These are phyloP conservation scores for Malurus alboscapulatus DNA, from an alignment of 2,113 vertebrate genomes.

Conservation along the genomic window DNA sequence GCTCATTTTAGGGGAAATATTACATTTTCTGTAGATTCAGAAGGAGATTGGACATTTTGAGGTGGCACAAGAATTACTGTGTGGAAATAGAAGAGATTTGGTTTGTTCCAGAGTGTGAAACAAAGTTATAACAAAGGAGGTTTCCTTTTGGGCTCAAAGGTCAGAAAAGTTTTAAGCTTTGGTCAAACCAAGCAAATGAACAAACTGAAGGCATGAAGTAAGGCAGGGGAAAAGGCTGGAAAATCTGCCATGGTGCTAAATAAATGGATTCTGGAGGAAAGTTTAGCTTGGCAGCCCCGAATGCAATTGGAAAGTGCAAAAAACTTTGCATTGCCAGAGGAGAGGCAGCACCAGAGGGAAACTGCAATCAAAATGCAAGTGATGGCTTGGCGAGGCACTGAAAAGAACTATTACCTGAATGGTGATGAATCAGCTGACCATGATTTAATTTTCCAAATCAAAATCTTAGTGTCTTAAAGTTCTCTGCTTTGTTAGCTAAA, in stretches of 20 bases:
- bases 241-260: background rate
- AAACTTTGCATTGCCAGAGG: background rate
- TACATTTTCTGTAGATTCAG: background rate
- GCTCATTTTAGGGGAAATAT: background rate
- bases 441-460: background rate
- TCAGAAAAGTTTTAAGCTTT: background rate
- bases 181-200: background rate
- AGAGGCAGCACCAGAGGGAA: background rate
- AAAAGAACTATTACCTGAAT: background rate
- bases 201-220: background rate
- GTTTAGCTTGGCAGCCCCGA: accelerated
- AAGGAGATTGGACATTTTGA: background rate
- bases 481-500: background rate
- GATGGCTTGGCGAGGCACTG: background rate
- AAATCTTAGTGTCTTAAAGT: background rate
- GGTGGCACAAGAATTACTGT: background rate
- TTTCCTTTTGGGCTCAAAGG: accelerated
- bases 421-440: background rate
- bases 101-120: background rate
- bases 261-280: background rate
- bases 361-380: background rate
- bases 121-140: background rate
- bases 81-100: background rate
- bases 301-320: background rate
- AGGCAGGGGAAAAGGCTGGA: background rate